A percentile compares a stretch with the other conserved stretches of the same genome.
Conservation (phyloP, 2,797 vertebrate species). For the Acanthopagrus latus region DNA sequence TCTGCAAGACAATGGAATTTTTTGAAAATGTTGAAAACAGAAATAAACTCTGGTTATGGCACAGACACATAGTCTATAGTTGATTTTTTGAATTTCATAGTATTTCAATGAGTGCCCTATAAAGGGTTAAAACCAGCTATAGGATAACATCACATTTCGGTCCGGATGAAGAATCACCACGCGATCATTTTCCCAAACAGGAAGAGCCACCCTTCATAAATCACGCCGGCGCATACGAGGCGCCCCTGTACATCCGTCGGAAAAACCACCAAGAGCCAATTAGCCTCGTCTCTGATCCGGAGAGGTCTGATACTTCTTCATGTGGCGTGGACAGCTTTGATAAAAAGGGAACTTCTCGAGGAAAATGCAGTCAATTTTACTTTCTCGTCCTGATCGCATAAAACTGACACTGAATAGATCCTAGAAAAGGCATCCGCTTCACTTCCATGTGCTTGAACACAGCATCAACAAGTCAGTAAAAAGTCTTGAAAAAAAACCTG, state of each 20-base stretch:
- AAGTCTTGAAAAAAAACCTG: slow-evolving; percentile 2
- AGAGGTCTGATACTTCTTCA: slow-evolving; percentile 47
- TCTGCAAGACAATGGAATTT: too few species aligned
- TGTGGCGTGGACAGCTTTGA: slow-evolving; percentile 40
- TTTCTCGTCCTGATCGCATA: slow-evolving; percentile 16
- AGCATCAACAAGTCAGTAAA: slow-evolving; percentile 9
- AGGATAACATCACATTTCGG: slow-evolving; percentile 6
- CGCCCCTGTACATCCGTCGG: slow-evolving; percentile 49
- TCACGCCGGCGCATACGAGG: slow-evolving; percentile 62
- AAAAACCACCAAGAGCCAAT: slow-evolving; percentile 66
- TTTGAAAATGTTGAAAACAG: too few species aligned
- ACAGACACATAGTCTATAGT: too few species aligned
- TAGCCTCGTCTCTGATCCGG: slow-evolving; percentile 58
- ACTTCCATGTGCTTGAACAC: slow-evolving; percentile 1
- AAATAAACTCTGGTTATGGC: too few species aligned
- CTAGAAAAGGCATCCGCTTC: slow-evolving; percentile 1
- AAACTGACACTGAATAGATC: slow-evolving; percentile 24
- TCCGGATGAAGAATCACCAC: slow-evolving; percentile 49
- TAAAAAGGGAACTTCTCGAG: slow-evolving; percentile 41
- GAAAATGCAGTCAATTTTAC: slow-evolving; percentile 26
- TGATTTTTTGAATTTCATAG: too few species aligned
- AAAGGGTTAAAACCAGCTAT: slow-evolving; percentile 11
- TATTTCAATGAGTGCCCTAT: too few species aligned
- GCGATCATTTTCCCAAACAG: slow-evolving; percentile 36
- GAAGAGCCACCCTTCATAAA: slow-evolving; percentile 62